Evolutionary conservation across 2,888 invertebrate genomes (phyloP), one percentile per base, ranked within the genome.

Genomic region (Diogma glabrata): DNA sequence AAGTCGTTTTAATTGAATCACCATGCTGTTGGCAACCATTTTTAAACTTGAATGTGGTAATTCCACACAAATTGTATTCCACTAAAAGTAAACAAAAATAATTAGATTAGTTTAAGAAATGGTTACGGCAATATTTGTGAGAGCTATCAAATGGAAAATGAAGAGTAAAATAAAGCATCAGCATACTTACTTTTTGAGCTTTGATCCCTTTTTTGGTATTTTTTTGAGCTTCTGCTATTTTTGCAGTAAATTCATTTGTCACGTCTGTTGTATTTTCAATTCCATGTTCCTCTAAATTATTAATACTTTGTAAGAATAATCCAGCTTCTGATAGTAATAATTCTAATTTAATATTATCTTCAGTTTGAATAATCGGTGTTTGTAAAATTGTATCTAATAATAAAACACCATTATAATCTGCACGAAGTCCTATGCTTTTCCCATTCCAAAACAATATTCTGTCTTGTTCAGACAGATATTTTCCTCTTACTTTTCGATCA

Each of bases 381-480:
- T 94, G 93, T 53, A 94, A 75, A 61, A 90, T 86, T 49, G 92
- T 90, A 65, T 92, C 91, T 60, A 94, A 73, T 52, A 94, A 73
- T 50, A 94, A 74, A 51, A 92, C 89, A 55, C 93, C 92, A 73
- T 91, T 92, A 69, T 92, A 88, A 69, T 93, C 92, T 51, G 87
- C 84, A 54, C 94, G 79, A 55, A 90, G 81, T 57, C 91, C 89
- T 59, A 93, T 75, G 56, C 84, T 82, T 62, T 78, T 78, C 58
- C 82, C 83, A 74, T 91, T 87, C 72, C 87, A 86, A 63, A 90
- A 82, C 59, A 92, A 76, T 59, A 92, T 79, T 66, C 87, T 82
- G 69, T 92, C 91, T 63, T 85, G 81, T 55, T 84, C 82, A 56
- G 81, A 73, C 67, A 85, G 79, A 67, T 87, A 87, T 63, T 79